A percentile compares a stretch with the other conserved stretches of the same genome.
Conservation (phyloP, 2,113 vertebrate genomes). For the Pterocles burchelli region DNA sequence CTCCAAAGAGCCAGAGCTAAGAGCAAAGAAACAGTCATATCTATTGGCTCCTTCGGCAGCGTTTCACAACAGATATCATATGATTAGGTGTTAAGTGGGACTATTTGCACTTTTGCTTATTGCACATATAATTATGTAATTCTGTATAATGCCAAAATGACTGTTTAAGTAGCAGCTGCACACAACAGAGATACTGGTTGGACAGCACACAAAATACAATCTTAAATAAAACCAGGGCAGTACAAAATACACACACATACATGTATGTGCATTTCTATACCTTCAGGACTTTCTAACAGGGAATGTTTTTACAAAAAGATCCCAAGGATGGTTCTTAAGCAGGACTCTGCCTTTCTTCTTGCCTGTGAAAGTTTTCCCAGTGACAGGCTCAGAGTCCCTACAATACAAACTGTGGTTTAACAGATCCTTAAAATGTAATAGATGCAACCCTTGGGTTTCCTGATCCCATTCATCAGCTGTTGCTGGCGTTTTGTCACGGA, state of each 20-base stretch:
- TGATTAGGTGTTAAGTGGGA: slow-evolving; percentile 69
- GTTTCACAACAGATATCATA: slow-evolving; percentile 57
- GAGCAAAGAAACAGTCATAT: not conserved
- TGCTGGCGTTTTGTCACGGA: not conserved
- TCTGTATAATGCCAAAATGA: slow-evolving; percentile 44
- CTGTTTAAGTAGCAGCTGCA: slow-evolving; percentile 48
- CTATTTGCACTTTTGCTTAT: slow-evolving; percentile 67
- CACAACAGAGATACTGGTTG: not conserved
- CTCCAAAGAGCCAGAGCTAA: not conserved
- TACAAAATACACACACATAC: not conserved
- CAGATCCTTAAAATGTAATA: not conserved
- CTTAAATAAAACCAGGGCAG: not conserved
- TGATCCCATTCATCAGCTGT: not conserved
- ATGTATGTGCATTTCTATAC: not conserved
- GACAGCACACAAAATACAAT: slow-evolving; percentile 28
- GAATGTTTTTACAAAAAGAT: not conserved
- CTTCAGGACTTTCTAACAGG: not conserved
- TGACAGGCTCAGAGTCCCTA: not conserved
- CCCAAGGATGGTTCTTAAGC: not conserved
- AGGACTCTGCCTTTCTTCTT: not conserved
- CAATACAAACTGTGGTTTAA: not conserved
- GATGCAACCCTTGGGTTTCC: not conserved
- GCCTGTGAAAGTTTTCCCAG: not conserved
- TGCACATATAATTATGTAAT: slow-evolving; percentile 60
- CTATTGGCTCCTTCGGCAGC: slow-evolving; percentile 5